Evolutionary conservation across 2,113 vertebrate species (phyloP).

Genomic region (Xyliphius kryptos): DNA sequence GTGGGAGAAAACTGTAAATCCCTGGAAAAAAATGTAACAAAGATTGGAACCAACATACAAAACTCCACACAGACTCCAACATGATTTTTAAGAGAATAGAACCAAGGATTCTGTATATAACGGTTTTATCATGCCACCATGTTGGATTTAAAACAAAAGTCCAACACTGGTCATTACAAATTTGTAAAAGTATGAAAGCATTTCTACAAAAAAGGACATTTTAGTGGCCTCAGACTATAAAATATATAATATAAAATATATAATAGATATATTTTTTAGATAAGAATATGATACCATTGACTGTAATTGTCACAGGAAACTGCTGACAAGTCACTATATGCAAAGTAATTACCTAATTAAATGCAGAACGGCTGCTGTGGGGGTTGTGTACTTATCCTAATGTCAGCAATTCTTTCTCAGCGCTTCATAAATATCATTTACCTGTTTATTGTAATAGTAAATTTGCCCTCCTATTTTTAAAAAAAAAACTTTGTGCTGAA

Average conservation of each 20-base stretch:
- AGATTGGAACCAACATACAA: too few relatives aligned
- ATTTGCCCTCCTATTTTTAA: too few relatives aligned
- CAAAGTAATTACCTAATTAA: constrained; percentile 35
- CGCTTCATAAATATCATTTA: constrained; percentile 13
- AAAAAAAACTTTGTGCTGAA: too few relatives aligned
- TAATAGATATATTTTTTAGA: background rate
- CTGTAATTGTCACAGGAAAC: constrained; percentile 17
- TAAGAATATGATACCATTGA: constrained; percentile 4
- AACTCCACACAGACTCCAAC: too few relatives aligned
- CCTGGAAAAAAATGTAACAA: too few relatives aligned
- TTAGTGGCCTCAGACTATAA: background rate
- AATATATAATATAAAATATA: background rate
- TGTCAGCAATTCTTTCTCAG: constrained; percentile 28
- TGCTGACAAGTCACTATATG: constrained; percentile 29
- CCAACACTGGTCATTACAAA: too few relatives aligned
- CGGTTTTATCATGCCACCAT: too few relatives aligned
- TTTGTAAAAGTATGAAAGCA: background rate
- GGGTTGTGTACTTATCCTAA: constrained; percentile 17
- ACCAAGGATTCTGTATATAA: too few relatives aligned
- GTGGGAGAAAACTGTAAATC: too few relatives aligned
- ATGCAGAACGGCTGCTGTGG: constrained; percentile 8
- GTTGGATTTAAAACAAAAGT: too few relatives aligned
- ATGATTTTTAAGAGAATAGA: too few relatives aligned
- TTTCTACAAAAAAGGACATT: background rate
- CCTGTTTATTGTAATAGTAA: constrained; percentile 9